phyloP scores from a whole-genome alignment of 1,140 invertebrate genomes.

The Physella acuta region DNA sequence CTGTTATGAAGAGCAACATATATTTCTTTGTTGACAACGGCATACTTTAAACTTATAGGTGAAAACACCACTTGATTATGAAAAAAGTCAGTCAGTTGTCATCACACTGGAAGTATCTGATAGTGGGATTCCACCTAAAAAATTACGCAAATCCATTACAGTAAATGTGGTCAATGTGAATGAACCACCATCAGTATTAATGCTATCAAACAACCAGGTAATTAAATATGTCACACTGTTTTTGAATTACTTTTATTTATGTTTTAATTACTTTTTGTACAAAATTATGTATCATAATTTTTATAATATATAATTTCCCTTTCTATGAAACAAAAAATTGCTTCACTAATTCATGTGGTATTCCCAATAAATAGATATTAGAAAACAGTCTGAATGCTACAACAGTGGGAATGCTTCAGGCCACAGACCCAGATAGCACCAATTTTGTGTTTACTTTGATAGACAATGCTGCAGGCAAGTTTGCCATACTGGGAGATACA shows the following conservation, averaged over 20 bases:
- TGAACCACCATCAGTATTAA: constrained; percentile 32
- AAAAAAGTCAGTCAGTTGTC: background rate
- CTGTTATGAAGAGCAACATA: too few relatives aligned
- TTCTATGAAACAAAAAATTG: too few relatives aligned
- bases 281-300: too few relatives aligned
- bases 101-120: constrained; percentile 32
- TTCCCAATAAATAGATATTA: too few relatives aligned
- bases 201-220: constrained; percentile 30
- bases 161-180: constrained; percentile 39
- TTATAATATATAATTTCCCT: too few relatives aligned
- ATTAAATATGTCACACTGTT: too few relatives aligned
- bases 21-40: too few relatives aligned
- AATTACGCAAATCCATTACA: constrained; percentile 29
- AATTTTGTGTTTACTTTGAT: constrained; percentile 30
- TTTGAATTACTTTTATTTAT: too few relatives aligned
- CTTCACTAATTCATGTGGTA: too few relatives aligned
- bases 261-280: too few relatives aligned
- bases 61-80: constrained; percentile 17
- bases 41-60: too few relatives aligned
- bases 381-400: constrained; percentile 36
- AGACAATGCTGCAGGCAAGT: constrained; percentile 31
- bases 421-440: constrained; percentile 34
- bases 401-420: constrained; percentile 30
- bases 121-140: constrained; percentile 27
- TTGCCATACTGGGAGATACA: constrained; percentile 30